Percentiles rank a stretch among this genome's conserved stretches.
Conservation (phyloP, 1,140 invertebrate genomes). For the Melanaphis sacchari region DNA sequence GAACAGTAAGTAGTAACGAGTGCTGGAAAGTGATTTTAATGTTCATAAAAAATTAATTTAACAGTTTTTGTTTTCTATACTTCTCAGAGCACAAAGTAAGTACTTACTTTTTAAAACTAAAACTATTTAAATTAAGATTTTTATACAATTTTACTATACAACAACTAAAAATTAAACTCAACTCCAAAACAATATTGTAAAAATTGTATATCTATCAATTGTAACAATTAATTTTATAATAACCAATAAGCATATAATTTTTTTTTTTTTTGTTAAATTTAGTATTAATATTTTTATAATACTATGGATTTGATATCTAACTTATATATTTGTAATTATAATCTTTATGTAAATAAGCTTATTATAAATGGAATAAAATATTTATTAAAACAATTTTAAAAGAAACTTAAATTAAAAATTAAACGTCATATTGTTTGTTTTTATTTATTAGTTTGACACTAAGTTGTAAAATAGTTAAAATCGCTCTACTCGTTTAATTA, state of each 20-base stretch:
- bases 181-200: neutral
- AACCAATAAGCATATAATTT: neutral
- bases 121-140: neutral
- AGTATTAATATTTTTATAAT: neutral
- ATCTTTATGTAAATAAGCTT: neutral
- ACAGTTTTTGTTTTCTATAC: neutral
- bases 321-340: neutral
- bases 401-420: neutral
- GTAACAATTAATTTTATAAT: neutral
- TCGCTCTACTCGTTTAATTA: neutral
- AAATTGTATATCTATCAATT: neutral
- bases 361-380: neutral
- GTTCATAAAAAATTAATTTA: neutral
- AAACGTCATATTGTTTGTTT: neutral
- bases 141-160: neutral
- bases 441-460: neutral
- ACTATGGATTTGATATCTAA: neutral
- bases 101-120: neutral
- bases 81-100: neutral
- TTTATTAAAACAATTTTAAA: neutral
- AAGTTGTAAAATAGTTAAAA: conserved; percentile 8
- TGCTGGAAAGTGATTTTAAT: neutral
- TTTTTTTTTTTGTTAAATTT: too few relatives aligned
- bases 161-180: neutral
- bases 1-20: neutral